Base-by-base conservation (phyloP, 1,140 invertebrate genomes). In the Rhopalosiphum maidis region DNA sequence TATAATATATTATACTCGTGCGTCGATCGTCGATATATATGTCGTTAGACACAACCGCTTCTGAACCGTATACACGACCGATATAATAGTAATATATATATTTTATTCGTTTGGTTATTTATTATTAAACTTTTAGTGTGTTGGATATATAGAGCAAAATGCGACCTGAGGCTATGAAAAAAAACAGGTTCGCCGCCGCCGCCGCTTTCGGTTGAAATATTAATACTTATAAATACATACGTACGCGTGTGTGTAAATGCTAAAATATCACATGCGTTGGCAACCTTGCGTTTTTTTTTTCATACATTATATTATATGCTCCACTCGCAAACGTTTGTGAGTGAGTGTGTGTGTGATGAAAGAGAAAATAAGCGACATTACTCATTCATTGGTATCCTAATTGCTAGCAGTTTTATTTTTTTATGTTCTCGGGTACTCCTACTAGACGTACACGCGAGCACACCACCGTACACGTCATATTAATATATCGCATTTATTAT, bases 131-230 rank as follows among this genome's bases (percentile, higher is more conserved):
- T 77, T 68, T 60, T 60, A 68, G 89, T 51, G 51, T 41, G 82
- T 93, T 77, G 82, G 48, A 86, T 93, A 82, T 91, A 85, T 93
- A 85, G 91, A 93, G 82, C 91, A 93, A 93, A 86, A 54, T 54
- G 25, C 21, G 48, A 55, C 91, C 77, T 11, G 91, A 93, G 91
- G 91, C 91, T 68, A 55, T 15, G 43, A 91, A 30, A 43, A 91
- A 91, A 91, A 48, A 85, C 82, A 60, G 89, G 89, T 90, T 90
- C 54, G 35, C 48, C n/a, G 30, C 43, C n/a, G 30, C 43, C 3
- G 23, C 48, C 48, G 91, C 91, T 86, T 86, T 93, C 91, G 30
- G 91, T 41, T 55, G 82, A 86, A 93, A 93, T 93, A 86, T 93
- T 86, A 91, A 55, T 48, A 48, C 35, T 54, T 41, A 51, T 51